These are phyloP conservation scores for Silvanus unidentatus DNA, from an alignment of 2,888 invertebrate species.

Conservation along the genomic window DNA sequence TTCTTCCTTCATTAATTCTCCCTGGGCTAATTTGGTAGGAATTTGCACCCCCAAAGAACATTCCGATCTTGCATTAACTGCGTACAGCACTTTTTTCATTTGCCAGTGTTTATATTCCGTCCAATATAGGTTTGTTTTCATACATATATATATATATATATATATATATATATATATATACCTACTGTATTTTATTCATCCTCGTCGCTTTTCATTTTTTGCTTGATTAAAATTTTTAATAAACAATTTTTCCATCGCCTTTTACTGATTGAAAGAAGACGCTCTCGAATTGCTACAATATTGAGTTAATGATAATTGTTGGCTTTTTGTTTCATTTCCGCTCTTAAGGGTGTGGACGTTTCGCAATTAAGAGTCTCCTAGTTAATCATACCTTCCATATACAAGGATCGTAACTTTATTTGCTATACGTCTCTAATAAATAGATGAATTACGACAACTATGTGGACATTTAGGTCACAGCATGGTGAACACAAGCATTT, in stretches of 20 bases:
- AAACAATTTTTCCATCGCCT: too few species aligned
- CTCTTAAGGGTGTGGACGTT: slow-evolving; percentile 16
- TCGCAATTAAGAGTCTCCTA: slow-evolving; percentile 29
- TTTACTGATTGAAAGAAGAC: too few species aligned
- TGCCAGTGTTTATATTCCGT: slow-evolving; percentile 22
- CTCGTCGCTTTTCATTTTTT: too few species aligned
- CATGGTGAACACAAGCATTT: not conserved
- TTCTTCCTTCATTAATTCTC: slow-evolving; percentile 49
- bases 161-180: too few species aligned
- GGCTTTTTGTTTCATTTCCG: slow-evolving; percentile 24
- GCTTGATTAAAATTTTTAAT: too few species aligned
- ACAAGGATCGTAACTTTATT: slow-evolving; percentile 24
- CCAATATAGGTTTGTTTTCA: slow-evolving; percentile 30
- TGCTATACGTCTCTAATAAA: slow-evolving; percentile 13
- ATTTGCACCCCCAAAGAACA: slow-evolving; percentile 45
- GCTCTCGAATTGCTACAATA: slow-evolving; percentile 16
- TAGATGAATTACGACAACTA: slow-evolving; percentile 16
- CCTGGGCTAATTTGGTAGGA: slow-evolving; percentile 48
- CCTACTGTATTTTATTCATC: not conserved
- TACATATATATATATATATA: too few species aligned
- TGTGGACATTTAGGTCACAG: slow-evolving; percentile 22
- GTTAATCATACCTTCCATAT: slow-evolving; percentile 28
- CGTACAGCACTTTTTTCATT: slow-evolving; percentile 30
- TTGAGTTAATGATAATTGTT: slow-evolving; percentile 28
- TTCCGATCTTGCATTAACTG: slow-evolving; percentile 40